Evolutionary conservation across 2,113 vertebrate species (phyloP).

Genomic region (Clarias batrachus): DNA sequence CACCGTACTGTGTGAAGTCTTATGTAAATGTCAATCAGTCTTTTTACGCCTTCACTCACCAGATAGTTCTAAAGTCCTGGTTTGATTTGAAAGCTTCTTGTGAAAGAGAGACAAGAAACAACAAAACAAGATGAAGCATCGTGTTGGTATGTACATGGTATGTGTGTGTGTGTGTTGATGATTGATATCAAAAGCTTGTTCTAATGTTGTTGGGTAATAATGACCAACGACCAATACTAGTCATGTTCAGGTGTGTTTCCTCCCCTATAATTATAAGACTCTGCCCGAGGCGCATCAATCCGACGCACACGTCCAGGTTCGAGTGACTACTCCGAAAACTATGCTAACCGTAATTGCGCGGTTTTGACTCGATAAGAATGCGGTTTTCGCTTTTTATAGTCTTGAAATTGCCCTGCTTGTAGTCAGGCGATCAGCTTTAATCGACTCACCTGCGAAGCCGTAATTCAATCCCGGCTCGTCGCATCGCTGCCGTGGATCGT

Average conservation of each 20-base stretch:
- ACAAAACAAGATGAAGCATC: neutral
- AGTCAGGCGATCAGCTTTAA: neutral
- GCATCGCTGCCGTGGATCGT: neutral
- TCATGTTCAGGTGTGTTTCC: slow-evolving; percentile 35
- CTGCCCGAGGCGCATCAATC: slow-evolving; percentile 59
- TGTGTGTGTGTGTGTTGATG: slow-evolving; percentile 57
- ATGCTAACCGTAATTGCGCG: slow-evolving; percentile 49
- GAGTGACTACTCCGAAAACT: slow-evolving; percentile 15
- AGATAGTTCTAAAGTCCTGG: too few species aligned
- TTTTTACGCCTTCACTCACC: too few species aligned
- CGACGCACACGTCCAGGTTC: slow-evolving; percentile 20
- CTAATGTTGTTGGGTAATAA: neutral
- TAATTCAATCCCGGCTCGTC: slow-evolving; percentile 12
- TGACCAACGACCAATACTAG: slow-evolving; percentile 27
- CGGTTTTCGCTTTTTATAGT: neutral
- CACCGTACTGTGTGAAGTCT: too few species aligned
- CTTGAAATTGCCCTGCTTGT: slow-evolving; percentile 14
- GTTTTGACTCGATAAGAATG: slow-evolving; percentile 40
- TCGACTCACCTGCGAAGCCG: slow-evolving; percentile 23
- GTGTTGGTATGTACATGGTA: neutral
- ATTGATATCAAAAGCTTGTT: slow-evolving; percentile 49
- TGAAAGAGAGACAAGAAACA: neutral
- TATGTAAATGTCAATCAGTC: too few species aligned
- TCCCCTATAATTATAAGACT: neutral
- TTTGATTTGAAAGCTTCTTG: too few species aligned